A percentile compares a stretch with the other conserved stretches of the same genome.
These are phyloP conservation scores for Phytoseiulus persimilis DNA, from an alignment of 2,888 invertebrate genomes.

Conservation along the genomic window DNA sequence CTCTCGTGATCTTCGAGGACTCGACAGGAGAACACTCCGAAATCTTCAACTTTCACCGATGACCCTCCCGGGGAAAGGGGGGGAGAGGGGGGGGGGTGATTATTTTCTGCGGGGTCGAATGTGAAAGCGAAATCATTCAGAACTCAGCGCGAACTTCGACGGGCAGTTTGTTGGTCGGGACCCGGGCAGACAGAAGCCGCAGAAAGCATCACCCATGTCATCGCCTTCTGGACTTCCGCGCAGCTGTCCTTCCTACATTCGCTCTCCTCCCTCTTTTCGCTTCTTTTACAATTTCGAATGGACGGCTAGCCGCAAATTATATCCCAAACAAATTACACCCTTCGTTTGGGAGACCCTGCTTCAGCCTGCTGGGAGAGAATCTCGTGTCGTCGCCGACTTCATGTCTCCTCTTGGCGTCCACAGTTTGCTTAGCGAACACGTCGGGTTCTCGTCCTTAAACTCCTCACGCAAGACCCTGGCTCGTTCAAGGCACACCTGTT, in stretches of 20 bases:
- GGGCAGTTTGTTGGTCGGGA: neutral
- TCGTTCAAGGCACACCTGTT: neutral
- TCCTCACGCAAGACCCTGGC: neutral
- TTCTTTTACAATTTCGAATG: neutral
- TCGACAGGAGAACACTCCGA: too few species aligned
- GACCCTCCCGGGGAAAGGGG: too few species aligned
- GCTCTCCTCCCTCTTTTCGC: neutral
- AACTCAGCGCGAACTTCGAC: neutral
- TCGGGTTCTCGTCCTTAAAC: neutral
- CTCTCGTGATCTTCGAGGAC: too few species aligned
- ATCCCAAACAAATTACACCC: constrained; percentile 5
- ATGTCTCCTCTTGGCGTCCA: neutral
- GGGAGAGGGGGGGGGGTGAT: too few species aligned
- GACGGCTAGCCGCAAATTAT: constrained; percentile 5
- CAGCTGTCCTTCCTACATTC: neutral
- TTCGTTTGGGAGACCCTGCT: neutral
- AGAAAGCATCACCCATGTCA: neutral
- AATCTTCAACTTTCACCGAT: too few species aligned
- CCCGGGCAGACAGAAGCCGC: neutral
- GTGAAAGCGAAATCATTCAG: neutral
- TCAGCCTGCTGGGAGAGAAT: neutral
- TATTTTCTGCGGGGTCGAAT: neutral
- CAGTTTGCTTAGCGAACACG: neutral
- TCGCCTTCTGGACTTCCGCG: constrained; percentile 5
- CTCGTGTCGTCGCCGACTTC: neutral